Evolutionary conservation across 2,113 vertebrate species (phyloP), one percentile per base, ranked within the genome.

Genomic region (Girardinichthys multiradiatus): DNA sequence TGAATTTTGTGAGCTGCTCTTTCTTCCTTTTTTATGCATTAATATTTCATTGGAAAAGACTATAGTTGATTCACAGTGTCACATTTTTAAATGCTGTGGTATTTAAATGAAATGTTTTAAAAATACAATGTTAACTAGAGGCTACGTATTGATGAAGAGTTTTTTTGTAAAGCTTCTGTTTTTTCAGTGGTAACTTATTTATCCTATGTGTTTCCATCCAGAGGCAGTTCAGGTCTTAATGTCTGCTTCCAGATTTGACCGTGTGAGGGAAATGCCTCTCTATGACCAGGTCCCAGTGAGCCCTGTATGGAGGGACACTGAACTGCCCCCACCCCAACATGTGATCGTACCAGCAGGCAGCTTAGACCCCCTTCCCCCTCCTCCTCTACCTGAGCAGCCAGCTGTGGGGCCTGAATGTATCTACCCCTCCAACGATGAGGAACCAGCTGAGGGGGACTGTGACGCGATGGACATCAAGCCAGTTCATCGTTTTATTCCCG

Each of bases 401-500:
- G 94, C 97, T 0, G 93, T 95, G 15, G 97, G 96, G 0, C 94
- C 91, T 0, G 92, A 87, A 0, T 88, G 84, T 27, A 88, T 92
- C 79, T 87, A 83, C 77, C 91, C 90, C 8, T 30, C 80, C 31
- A 81, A 74, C 1, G 92, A 95, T 60, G 73, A 69, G 2, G 93
- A 94, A 10, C 89, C 80, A 0, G 67, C 71, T 19, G 90, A 92
- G 24, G 26, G n/a, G 1, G 61, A 88, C 29, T 2, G 45, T 19
- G 62, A 91, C 0, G 87, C 87, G 2, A 94, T 95, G 61, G 95
- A 98, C 70, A 94, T 97, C 27, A 97, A 97, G 72, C 97, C 97
- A 0, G 90, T 98, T 0, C 92, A 87, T 27, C 95, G 96, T 51
- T 98, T 98, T 74, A 91, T 99, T 78, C 97, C 97, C 0, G 95